Evolutionary conservation across 2,888 invertebrate genomes (phyloP).

Genomic region (Ennomos fuscantarius): DNA sequence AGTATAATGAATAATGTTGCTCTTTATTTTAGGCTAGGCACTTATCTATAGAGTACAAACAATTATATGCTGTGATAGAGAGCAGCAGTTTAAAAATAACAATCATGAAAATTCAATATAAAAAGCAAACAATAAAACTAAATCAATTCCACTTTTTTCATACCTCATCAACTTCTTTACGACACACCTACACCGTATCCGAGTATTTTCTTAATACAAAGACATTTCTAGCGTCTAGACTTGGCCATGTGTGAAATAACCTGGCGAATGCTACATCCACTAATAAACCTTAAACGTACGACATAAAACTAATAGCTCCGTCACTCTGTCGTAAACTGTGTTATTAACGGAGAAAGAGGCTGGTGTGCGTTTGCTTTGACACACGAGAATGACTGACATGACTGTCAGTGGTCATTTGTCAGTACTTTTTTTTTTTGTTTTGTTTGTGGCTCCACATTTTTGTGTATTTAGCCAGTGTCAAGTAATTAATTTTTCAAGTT

Average conservation of each 20-base stretch:
- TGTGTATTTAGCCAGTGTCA: too few species aligned
- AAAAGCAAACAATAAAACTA: constrained; percentile 20
- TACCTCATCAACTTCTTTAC: constrained; percentile 41
- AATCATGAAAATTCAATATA: neutral
- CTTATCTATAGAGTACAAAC: too few species aligned
- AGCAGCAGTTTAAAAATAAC: neutral
- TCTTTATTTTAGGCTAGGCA: too few species aligned
- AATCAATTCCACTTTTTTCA: constrained; percentile 40
- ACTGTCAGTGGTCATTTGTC: neutral
- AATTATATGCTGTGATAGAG: too few species aligned
- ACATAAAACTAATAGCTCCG: constrained; percentile 79
- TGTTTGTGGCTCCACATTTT: too few species aligned
- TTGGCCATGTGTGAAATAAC: constrained; percentile 77
- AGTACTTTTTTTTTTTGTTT: too few species aligned
- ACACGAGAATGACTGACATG: constrained; percentile 20
- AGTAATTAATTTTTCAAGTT: too few species aligned
- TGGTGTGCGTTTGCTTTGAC: constrained; percentile 42
- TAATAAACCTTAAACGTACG: constrained; percentile 80
- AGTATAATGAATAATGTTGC: neutral
- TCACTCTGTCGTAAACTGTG: constrained; percentile 75
- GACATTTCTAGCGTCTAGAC: constrained; percentile 76
- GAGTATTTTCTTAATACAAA: constrained; percentile 64
- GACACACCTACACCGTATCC: constrained; percentile 41
- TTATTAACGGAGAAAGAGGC: constrained; percentile 56
- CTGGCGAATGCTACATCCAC: constrained; percentile 73